Evolutionary conservation across 1,140 invertebrate species (phyloP).

Genomic region (Drosophila orosa): DNA sequence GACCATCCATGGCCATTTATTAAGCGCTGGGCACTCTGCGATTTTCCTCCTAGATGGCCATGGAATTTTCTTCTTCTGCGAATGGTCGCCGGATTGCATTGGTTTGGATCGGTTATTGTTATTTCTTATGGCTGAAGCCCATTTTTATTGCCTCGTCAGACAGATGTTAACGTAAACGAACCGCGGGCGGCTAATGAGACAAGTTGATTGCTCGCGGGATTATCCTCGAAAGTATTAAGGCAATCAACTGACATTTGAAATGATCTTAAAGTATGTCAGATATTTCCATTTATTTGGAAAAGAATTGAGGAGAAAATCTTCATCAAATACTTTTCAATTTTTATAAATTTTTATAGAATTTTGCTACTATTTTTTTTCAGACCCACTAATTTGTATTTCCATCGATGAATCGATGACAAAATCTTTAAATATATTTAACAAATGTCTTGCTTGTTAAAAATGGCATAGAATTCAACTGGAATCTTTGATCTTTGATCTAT

Average conservation of each 20-base stretch:
- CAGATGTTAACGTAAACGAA: constrained; percentile 18
- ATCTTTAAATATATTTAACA: neutral
- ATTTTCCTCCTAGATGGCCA: constrained; percentile 41
- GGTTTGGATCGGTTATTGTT: constrained; percentile 45
- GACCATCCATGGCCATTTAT: constrained; percentile 52
- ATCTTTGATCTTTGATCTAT: constrained; percentile 29
- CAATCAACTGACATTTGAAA: neutral
- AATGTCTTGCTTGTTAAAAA: constrained; percentile 1
- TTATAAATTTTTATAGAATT: neutral
- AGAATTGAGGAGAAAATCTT: neutral
- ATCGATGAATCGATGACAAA: neutral
- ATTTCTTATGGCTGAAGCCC: constrained; percentile 43
- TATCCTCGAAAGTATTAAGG: constrained; percentile 12
- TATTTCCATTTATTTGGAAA: neutral
- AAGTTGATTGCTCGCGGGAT: constrained; percentile 31
- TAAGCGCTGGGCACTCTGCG: constrained; percentile 28
- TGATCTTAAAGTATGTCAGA: neutral
- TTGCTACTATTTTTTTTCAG: neutral
- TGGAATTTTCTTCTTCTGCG: constrained; percentile 33
- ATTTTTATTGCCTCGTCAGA: constrained; percentile 37
- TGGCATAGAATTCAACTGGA: constrained; percentile 8
- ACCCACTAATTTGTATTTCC: neutral
- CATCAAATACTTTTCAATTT: neutral
- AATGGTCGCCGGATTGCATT: constrained; percentile 33
- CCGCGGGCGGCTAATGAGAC: constrained; percentile 51